Conservation (phyloP, 2,113 vertebrate genomes). For the Theropithecus gelada region DNA sequence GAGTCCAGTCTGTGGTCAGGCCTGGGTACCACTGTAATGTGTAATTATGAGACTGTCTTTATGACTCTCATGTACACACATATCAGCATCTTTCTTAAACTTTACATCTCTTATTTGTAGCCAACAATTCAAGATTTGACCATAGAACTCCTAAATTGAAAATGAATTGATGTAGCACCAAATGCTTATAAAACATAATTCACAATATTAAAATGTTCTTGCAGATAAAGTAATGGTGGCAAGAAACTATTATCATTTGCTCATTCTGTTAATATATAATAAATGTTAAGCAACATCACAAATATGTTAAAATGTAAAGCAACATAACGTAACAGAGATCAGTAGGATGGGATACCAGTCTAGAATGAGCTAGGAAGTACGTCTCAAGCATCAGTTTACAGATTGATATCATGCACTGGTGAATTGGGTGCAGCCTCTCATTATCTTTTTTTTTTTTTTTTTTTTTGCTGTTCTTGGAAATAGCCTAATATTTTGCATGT, state of each 20-base stretch:
- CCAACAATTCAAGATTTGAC: background rate
- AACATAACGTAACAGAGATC: background rate
- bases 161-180: background rate
- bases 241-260: background rate
- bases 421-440: background rate
- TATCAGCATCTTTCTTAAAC: background rate
- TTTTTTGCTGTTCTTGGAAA: background rate
- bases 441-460: background rate
- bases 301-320: background rate
- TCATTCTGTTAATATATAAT: background rate
- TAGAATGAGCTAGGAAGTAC: background rate
- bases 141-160: background rate
- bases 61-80: background rate
- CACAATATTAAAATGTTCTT: background rate
- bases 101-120: background rate
- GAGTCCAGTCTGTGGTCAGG: background rate
- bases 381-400: background rate
- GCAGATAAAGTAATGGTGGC: background rate
- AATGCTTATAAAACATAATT: conserved; percentile 34
- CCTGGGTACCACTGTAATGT: background rate
- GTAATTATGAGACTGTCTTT: background rate
- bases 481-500: background rate
- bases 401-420: too few relatives aligned
- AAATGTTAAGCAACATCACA: background rate
- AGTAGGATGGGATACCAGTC: background rate